Base-by-base conservation (phyloP, 2,797 vertebrate species). In the Todus mexicanus region DNA sequence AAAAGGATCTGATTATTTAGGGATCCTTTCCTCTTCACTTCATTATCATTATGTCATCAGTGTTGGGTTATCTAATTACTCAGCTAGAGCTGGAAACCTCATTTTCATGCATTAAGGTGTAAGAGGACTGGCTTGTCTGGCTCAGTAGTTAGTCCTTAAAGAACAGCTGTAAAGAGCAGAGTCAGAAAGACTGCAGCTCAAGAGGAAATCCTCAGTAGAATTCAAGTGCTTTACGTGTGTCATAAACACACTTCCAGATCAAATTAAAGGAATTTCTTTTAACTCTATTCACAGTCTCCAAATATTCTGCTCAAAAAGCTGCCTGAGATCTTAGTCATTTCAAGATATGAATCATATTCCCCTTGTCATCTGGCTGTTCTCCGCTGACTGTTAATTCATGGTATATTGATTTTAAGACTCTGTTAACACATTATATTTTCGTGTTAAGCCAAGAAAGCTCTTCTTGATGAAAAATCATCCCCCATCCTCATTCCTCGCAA, bases 331-430 rank as follows among this genome's bases (percentile, higher is more conserved):
- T 95, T 90, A 96, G 96, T 93, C 89, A 96, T 96, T 90, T 89
- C 88, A 80, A 96, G 95, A 94, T 94, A 96, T 97, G 91, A 97
- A 96, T 97, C 94, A 95, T 94, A 92, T 90, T 94, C 96, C 68
- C 79, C 93, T 66, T 92, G 94, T 93, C 64, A 25, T 86, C 66
- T 93, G 89, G 83, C 90, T 92, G 92, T 97, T 97, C 64, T 86
- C 96, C 81, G 66, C 95, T 94, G 96, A 93, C 94, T 96, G 94
- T 92, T 96, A 97, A 97, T 97, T 98, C 96, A 97, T 70, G 86
- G 89, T 33, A 81, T 95, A 97, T 97, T 80, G 96, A 97, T 97
- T 95, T 95, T 92, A 89, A 96, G 91, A 95, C 93, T 95, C 93
- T 95, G 91, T 95, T 97, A 94, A 88, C 89, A 87, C 89, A 78